A percentile compares a stretch with the other conserved stretches of the same genome.
phyloP scores from a whole-genome alignment of 2,113 vertebrate species.

The Xyliphius kryptos region DNA sequence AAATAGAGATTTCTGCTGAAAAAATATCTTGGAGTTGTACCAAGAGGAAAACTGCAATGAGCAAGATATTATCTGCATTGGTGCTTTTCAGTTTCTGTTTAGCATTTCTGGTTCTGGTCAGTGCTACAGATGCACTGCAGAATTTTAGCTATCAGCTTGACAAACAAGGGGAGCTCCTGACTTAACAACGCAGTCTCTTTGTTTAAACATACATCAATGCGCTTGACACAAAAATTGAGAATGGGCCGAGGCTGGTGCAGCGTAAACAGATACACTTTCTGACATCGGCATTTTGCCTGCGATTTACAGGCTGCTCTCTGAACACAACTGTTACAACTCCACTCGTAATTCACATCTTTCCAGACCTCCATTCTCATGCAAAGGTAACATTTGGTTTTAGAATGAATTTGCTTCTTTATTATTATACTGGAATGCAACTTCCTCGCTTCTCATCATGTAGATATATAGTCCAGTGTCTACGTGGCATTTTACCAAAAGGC shows the following conservation, averaged over 20 bases:
- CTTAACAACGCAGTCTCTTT: slow-evolving; percentile 7
- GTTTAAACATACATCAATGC: slow-evolving; percentile 28
- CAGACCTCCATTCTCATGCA: slow-evolving; percentile 59
- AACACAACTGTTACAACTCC: slow-evolving; percentile 42
- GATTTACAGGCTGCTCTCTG: slow-evolving; percentile 42
- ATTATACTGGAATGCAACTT: slow-evolving; percentile 52
- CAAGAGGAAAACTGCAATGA: no score
- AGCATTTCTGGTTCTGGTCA: slow-evolving; percentile 21
- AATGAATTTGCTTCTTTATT: slow-evolving; percentile 60
- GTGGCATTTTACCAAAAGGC: slow-evolving; percentile 73
- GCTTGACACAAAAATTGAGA: slow-evolving; percentile 9
- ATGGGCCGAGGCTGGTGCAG: neutral
- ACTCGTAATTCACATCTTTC: slow-evolving; percentile 48
- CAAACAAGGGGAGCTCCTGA: neutral
- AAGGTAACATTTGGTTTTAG: slow-evolving; percentile 72
- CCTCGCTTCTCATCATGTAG: slow-evolving; percentile 56
- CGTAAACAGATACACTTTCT: slow-evolving; percentile 38
- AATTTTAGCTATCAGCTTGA: slow-evolving; percentile 6
- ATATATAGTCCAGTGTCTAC: slow-evolving; percentile 66
- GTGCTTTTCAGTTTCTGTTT: slow-evolving; percentile 28
- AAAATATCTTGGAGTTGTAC: no score
- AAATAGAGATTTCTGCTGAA: no score
- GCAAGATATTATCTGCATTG: no score
- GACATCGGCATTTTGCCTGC: slow-evolving; percentile 31
- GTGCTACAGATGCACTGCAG: neutral